A percentile compares a stretch with the other conserved stretches of the same genome.
These are phyloP conservation scores for Neotoma lepida DNA, from an alignment of 2,113 vertebrate species.

Conservation along the genomic window DNA sequence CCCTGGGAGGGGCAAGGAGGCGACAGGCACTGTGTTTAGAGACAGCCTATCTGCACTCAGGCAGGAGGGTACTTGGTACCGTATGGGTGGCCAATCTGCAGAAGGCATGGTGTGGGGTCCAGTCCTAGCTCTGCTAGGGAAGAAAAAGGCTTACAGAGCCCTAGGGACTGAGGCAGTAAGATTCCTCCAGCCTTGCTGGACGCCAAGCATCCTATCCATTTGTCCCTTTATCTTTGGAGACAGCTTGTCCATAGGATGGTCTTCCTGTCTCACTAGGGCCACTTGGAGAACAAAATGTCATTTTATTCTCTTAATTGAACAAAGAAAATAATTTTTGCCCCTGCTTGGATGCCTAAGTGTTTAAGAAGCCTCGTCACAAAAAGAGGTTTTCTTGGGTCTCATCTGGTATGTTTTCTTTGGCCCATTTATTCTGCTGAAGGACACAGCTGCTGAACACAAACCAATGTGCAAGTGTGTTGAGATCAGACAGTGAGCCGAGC, in stretches of 20 bases:
- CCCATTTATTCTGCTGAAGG: not conserved
- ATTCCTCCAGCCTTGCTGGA: accelerated
- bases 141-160: not conserved
- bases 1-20: not conserved
- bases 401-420: not conserved
- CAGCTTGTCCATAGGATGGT: not conserved
- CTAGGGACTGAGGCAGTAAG: accelerated
- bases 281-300: not conserved
- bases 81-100: not conserved
- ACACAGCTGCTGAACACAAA: not conserved
- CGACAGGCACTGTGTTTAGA: accelerated
- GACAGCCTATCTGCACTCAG: not conserved
- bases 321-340: not conserved
- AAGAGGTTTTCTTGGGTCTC: not conserved
- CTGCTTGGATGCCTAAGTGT: not conserved
- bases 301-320: not conserved
- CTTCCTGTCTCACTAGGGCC: not conserved
- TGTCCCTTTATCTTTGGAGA: not conserved
- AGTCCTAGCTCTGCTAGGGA: not conserved
- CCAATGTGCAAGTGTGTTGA: not conserved
- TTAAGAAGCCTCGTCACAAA: not conserved
- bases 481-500: not conserved
- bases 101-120: no score
- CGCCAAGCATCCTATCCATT: no score
- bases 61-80: not conserved